A percentile compares a stretch with the other conserved stretches of the same genome.
These are phyloP conservation scores for Caenorhabditis sp. DNA, from an alignment of 2,888 invertebrate genomes.

Conservation along the genomic window DNA sequence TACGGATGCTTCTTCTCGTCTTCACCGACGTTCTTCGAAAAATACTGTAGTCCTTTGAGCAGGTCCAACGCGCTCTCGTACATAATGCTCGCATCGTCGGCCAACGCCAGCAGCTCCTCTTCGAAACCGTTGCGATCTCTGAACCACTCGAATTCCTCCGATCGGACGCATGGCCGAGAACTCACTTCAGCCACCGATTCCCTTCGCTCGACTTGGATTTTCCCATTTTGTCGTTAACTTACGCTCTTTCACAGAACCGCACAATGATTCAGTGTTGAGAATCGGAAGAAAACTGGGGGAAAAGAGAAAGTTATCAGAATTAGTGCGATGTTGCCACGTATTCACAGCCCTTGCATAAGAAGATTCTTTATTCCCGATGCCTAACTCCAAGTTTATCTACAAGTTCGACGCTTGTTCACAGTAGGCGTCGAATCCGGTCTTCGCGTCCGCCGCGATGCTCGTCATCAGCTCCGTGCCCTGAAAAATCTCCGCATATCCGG, in stretches of 20 bases:
- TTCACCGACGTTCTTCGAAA: conserved; percentile 17
- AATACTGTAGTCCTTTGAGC: conserved; percentile 27
- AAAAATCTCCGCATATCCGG: neutral
- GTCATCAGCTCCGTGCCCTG: neutral
- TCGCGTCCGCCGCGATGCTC: neutral
- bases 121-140: conserved; percentile 35
- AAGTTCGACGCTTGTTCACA: neutral
- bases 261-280: neutral
- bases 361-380: neutral
- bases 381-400: neutral
- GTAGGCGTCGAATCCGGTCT: neutral
- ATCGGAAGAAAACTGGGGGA: neutral
- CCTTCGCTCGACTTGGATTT: conserved; percentile 32
- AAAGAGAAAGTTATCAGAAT: too few species aligned
- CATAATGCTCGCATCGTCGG: conserved; percentile 38
- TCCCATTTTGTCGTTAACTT: conserved; percentile 18
- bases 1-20: conserved; percentile 43
- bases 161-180: neutral
- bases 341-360: too few species aligned
- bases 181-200: conserved; percentile 42
- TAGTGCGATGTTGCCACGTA: too few species aligned
- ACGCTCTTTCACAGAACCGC: neutral
- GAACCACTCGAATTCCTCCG: neutral
- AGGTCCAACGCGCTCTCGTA: conserved; percentile 29
- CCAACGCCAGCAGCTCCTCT: conserved; percentile 17